Evolutionary conservation across 2,888 invertebrate genomes (phyloP).

Genomic region (Dryadula phaetusa): DNA sequence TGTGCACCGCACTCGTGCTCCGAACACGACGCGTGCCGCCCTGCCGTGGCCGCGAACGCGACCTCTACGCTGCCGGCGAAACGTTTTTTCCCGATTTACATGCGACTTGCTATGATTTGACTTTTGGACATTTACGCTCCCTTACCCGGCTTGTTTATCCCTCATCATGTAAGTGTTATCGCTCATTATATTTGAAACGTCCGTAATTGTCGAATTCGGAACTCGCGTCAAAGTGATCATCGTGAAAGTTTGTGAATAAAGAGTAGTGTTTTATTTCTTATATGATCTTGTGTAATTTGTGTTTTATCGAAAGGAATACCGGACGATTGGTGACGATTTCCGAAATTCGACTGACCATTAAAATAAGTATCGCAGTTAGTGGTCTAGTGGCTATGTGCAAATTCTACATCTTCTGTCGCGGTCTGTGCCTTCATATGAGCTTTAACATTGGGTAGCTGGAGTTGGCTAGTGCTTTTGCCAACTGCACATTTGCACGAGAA

Average conservation of each 20-base stretch:
- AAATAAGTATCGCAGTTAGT: conserved; percentile 66
- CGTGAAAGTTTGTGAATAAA: conserved; percentile 80
- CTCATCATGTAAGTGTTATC: conserved; percentile 82
- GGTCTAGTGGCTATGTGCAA: conserved; percentile 56
- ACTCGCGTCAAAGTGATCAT: conserved; percentile 73
- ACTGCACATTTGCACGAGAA: conserved; percentile 58
- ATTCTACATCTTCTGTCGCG: conserved; percentile 55
- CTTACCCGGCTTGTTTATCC: conserved; percentile 83
- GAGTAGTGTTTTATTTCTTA: conserved; percentile 58
- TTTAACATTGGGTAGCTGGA: conserved; percentile 60
- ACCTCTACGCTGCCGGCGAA: conserved; percentile 85
- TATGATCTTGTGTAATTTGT: conserved; percentile 33
- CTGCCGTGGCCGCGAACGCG: conserved; percentile 86
- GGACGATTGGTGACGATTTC: conserved; percentile 69
- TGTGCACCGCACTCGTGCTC: conserved; percentile 83
- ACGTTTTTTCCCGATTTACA: conserved; percentile 79
- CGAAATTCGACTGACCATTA: conserved; percentile 79
- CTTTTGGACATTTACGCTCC: conserved; percentile 78
- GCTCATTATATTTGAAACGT: conserved; percentile 78
- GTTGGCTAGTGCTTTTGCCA: conserved; percentile 53
- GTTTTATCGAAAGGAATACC: conserved; percentile 56
- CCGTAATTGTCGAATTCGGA: conserved; percentile 77
- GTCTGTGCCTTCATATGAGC: conserved; percentile 64
- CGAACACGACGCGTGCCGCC: conserved; percentile 83
- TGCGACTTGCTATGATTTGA: conserved; percentile 82